Base-by-base conservation (phyloP, 1,140 invertebrate species). In the Drosophila auraria region DNA sequence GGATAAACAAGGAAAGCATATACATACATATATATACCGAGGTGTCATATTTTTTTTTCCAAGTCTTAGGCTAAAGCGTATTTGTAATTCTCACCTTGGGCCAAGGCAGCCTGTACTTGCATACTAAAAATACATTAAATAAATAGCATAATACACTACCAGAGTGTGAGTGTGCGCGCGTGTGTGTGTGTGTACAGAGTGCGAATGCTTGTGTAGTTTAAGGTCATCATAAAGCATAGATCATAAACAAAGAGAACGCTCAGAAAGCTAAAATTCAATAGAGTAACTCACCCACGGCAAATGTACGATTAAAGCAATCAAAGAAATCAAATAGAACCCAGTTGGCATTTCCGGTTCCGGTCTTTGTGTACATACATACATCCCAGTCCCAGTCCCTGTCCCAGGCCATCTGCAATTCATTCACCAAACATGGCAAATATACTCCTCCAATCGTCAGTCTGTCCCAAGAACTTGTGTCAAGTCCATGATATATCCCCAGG, bases 31-130 rank as follows among this genome's bases (percentile, higher is more conserved):
- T 40, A 76, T 73, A 54, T 73, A 56, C 42, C 62, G 56, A 54
- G 33, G 62, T 79, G 62, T 79, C 30, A 33, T 8, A 47, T 42
- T 65, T 76, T 77, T 77, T 77, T 77, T 57, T 45, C 61, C 42
- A 77, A 77, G 36, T 77, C 53, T 66, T 73, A 73, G 70, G 70
- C 68, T 72, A 73, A 60, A 60, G 60, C 7, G 51, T 72, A 72
- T 59, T 72, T 50, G 45, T 72, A 72, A 73, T 60, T 27, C 58
- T 72, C 70, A 72, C 68, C 62, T 70, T 70, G 64, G 66, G 66
- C 66, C 66, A 49, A 73, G 58, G 40, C 56, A 61, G 56, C 56
- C 74, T 78, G 63, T 78, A 51, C 45, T 78, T 69, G 47, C 49
- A 78, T 78, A 78, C 62, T 78, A 78, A 62, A 78, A 70, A 61